A percentile compares a stretch with the other conserved stretches of the same genome.
Evolutionary conservation across 2,797 vertebrate genomes (phyloP).

Genomic region (Cyprinella venusta): DNA sequence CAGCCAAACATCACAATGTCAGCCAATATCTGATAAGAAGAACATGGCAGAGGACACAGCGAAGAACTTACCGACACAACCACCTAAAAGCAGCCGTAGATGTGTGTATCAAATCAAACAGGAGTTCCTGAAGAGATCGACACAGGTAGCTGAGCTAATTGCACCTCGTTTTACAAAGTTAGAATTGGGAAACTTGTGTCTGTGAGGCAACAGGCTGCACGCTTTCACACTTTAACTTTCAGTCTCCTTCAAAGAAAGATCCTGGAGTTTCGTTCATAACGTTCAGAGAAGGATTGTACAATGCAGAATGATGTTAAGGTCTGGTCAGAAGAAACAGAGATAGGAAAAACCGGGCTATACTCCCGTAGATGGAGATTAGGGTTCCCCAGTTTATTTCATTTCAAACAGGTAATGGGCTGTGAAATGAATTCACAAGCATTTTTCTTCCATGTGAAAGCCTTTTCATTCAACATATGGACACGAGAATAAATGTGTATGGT

Average conservation of each 20-base stretch:
- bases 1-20: constrained; percentile 46
- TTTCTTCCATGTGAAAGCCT: constrained; percentile 33
- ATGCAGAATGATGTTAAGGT: background rate
- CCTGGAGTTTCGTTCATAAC: background rate
- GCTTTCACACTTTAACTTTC: constrained; percentile 16
- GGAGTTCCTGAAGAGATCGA: constrained; percentile 8
- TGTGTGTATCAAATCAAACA: constrained; percentile 11
- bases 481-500: background rate
- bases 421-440: constrained; percentile 52
- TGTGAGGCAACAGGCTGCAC: background rate
- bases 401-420: constrained; percentile 50
- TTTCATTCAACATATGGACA: constrained; percentile 35
- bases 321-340: background rate
- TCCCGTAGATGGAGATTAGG: constrained; percentile 24
- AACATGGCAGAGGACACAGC: constrained; percentile 32
- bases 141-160: constrained; percentile 7
- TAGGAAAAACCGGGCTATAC: background rate
- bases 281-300: background rate
- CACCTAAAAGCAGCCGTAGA: background rate
- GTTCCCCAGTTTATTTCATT: constrained; percentile 34
- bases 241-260: constrained; percentile 22
- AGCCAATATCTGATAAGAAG: constrained; percentile 36
- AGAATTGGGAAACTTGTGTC: constrained; percentile 13
- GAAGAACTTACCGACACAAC: constrained; percentile 2
- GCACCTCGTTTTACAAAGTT: constrained; percentile 15